Conservation (phyloP, 2,113 vertebrate species). For the Falcunculus frontatus region DNA sequence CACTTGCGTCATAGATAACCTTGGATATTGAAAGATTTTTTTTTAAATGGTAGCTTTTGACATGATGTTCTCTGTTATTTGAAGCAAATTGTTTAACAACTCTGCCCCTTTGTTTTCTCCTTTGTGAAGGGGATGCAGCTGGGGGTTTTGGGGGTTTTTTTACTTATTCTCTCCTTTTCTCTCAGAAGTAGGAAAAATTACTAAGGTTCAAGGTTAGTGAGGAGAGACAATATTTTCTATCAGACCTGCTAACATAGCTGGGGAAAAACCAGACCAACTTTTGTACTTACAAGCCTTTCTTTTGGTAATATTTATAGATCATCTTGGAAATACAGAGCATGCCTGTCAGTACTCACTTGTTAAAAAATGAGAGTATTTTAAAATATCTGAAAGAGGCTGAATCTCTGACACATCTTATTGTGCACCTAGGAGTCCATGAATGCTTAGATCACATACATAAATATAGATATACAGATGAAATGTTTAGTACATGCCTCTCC, state of each 20-base stretch:
- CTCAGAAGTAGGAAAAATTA: background rate
- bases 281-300: background rate
- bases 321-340: background rate
- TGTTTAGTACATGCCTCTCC: background rate
- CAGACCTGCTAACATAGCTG: background rate
- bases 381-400: background rate
- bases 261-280: background rate
- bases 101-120: background rate
- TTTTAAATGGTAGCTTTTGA: background rate
- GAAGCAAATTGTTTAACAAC: background rate
- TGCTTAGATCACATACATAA: background rate
- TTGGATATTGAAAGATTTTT: background rate
- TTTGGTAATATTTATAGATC: background rate
- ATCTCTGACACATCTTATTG: background rate
- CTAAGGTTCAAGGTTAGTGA: background rate
- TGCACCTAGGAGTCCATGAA: background rate
- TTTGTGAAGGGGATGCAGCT: background rate
- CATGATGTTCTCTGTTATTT: background rate
- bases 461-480: rapidly evolving
- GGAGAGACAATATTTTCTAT: background rate
- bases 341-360: background rate
- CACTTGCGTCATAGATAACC: background rate
- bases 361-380: background rate
- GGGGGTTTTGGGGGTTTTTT: background rate
- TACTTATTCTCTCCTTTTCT: background rate